Evolutionary conservation across 2,797 vertebrate species (phyloP), one percentile per base, ranked within the genome.

Genomic region (Spinus pinus): DNA sequence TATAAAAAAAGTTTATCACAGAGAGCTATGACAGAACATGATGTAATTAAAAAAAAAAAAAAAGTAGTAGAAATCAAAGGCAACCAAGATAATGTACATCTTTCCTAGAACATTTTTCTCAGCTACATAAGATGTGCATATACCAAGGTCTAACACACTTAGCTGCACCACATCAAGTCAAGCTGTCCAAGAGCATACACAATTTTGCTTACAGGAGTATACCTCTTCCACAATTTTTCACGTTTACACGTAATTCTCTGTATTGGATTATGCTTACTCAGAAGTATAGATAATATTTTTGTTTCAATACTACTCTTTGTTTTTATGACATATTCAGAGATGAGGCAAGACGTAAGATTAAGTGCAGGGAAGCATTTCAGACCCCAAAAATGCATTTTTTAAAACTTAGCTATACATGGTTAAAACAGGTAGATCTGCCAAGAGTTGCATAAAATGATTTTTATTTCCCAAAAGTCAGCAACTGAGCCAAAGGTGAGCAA

Each of bases 351-450:
- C 42, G 4, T 42, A 87, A 96, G 86, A 96, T 90, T 94, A 97
- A 95, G 82, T 93, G 86, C 86, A 97, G 85, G 81, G 88, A 97
- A 97, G 85, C 80, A 97, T 90, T 95, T 93, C 91, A 96, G 96
- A 95, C 87, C 75, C 81, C 85, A 47, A 67, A 93, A 95, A 88
- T 27, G 30, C 41, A 42, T 88, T 89, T 86, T 77, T 95, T 69
- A 87, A 50, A 92, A 98, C 75, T 69, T 19, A 71, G 44, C 75
- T 95, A 78, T 87, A 95, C 24, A 54, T 44, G 50, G 72, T 78
- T 95, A 78, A 89, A 87, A 84, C 37, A 93, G 71, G 73, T 30
- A 88, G 67, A 81, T 80, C 47, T 88, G 72, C 47, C 82, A 96
- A 94, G 83, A 93, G 54, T 75, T 93, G 94, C 92, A 88, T 89